Base-by-base conservation (phyloP, 1,140 invertebrate species). In the Musca domestica region DNA sequence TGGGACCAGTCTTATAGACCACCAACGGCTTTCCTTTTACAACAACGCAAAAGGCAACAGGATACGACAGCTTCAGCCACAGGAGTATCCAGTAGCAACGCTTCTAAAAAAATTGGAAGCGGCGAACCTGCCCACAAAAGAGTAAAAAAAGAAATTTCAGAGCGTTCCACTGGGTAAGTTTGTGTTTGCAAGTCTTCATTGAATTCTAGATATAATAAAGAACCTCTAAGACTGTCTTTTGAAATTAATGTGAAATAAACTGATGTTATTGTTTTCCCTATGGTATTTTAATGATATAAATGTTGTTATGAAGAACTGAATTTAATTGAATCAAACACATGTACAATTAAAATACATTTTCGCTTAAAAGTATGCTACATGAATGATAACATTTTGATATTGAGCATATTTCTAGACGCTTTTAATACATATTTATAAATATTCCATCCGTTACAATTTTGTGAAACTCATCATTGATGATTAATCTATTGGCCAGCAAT, bases 1-100 rank as follows among this genome's bases (percentile, higher is more conserved):
- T 98, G 95, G 95, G 93, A 98, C 83, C 88, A 90, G 0, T 75
- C 70, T 15, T 82, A 78, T 70, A 72, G 80, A 4, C 78, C 77
- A 25, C 76, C 80, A 6, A 75, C 78, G 30, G 74, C 77, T 6
- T 80, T 80, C 70, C 71, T 81, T 20, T 72, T 79, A 23, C 77
- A 80, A 67, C 79, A 81, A 54, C 56, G 77, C 1, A 81, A 82
- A 56, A 66, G 77, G 1, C 77, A 81, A 46, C 71, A 69, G 12
- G 76, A 78, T 68, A 17, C 52, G 22, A 51, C 68, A 9, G 49
- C 68, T 4, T 49, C 34, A 1, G 41, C 51, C 56, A 46, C 66
- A 4, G 41, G 58, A 0, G 7, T 58, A 15, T 25, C 64, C 15
- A 23, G 56, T 9, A 64, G 46, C 17, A 67, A 15, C 27, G 23